A percentile compares a stretch with the other conserved stretches of the same genome.
Conservation (phyloP, 2,113 vertebrate species). For the Rhabdomys dilectus region DNA sequence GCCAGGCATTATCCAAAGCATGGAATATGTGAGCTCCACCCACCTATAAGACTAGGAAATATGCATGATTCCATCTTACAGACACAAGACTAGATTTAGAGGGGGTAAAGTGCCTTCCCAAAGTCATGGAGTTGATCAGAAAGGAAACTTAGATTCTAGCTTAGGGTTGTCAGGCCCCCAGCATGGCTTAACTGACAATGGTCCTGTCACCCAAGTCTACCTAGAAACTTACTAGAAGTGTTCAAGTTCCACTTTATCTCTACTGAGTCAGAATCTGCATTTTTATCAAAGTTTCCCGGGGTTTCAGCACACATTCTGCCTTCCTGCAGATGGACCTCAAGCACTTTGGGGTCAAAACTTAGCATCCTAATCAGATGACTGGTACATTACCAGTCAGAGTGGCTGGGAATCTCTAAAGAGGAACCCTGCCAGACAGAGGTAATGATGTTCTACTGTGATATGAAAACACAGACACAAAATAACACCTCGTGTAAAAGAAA, state of each 20-base stretch:
- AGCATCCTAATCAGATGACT: background rate
- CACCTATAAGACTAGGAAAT: background rate
- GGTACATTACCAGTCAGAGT: background rate
- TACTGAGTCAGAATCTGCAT: background rate
- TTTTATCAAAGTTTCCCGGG: background rate
- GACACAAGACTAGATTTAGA: background rate
- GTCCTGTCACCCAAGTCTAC: too few relatives aligned
- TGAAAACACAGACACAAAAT: background rate
- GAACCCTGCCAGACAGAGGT: background rate
- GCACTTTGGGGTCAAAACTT: background rate
- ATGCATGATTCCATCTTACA: background rate
- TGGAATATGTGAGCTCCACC: accelerated
- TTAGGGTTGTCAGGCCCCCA: background rate
- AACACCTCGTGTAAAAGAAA: background rate
- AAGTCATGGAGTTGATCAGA: background rate
- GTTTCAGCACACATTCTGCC: background rate
- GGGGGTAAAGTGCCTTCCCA: accelerated
- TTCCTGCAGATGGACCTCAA: background rate
- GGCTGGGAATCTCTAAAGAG: background rate
- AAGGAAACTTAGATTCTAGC: background rate
- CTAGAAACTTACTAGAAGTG: background rate
- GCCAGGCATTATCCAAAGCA: background rate
- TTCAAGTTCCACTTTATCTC: too few relatives aligned
- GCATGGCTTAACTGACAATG: accelerated
- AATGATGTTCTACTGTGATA: background rate